Evolutionary conservation across 1,140 invertebrate species (phyloP), one percentile per base, ranked within the genome.

Genomic region (Drosophila sp.): DNA sequence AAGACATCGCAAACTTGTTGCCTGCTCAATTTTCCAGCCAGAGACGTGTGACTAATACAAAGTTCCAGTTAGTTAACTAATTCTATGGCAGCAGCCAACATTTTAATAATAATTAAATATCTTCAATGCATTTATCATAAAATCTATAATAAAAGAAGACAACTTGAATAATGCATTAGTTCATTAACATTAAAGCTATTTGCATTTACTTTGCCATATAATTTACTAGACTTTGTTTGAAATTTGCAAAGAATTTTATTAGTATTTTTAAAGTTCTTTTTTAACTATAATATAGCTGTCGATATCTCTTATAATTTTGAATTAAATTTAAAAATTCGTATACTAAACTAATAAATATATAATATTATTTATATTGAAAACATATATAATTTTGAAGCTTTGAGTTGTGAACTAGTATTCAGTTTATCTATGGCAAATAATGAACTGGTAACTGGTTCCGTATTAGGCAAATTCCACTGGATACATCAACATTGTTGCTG

Each of bases 31-130:
- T 29, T 71, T 66, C 16, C 59, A 51, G 59, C 40, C 46, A 58
- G 69, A 72, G 62, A 72, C 62, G 69, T 72, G 69, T 66, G 69
- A 72, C 69, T 72, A 72, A 72, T 66, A 50, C 18, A 40, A 25
- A 57, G 50, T 65, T 71, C 34, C 61, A 64, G 50, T 70, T 36
- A 63, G 58, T 54, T 40, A 64, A 64, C 48, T 63, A 64, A 51
- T 64, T 46, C 32, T 29, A 45, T 14, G 21, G 16, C 25, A 27
- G 46, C 25, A 36, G 34, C 41, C 41, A 34, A 27, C 13, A 45
- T 63, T 63, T 63, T 51, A 41, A 63, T 63, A 18, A 29, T 51
- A 16, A 50, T 29, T 51, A 29, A 38, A 34, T 18, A 6, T 38
- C 18, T n/a, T n/a, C 21, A 27, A 8, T 27, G 45, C 7, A 43